Conservation (phyloP, 2,888 invertebrate genomes). For the Galerucella calmariensis region DNA sequence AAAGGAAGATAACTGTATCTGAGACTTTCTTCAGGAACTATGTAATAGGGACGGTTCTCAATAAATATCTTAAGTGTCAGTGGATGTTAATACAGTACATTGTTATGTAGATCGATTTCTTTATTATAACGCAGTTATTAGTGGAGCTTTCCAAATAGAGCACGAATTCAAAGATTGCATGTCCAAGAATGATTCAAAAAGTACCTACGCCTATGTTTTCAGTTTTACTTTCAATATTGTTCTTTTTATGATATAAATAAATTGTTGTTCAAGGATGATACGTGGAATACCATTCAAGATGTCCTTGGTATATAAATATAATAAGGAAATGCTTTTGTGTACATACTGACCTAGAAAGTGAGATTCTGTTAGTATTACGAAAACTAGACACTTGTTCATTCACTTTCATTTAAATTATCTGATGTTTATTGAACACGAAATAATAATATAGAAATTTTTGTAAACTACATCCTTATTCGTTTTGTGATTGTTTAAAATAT, state of each 20-base stretch:
- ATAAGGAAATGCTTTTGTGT: constrained; percentile 1
- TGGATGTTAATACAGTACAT: too few species aligned
- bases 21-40: too few species aligned
- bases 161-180: neutral
- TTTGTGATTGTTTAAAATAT: neutral
- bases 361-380: neutral
- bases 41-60: too few species aligned
- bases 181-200: neutral
- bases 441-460: too few species aligned
- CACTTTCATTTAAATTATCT: neutral
- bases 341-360: constrained; percentile 8
- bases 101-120: too few species aligned
- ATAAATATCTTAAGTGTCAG: too few species aligned
- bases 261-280: neutral
- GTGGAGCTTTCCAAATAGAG: neutral
- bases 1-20: too few species aligned
- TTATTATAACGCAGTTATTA: neutral
- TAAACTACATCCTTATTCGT: neutral
- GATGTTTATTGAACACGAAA: too few species aligned
- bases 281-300: neutral
- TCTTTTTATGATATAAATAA: constrained; percentile 7
- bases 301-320: constrained; percentile 2
- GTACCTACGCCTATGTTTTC: constrained; percentile 5
- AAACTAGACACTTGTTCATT: neutral
- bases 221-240: constrained; percentile 6